Conservation (phyloP, 1,140 invertebrate species). For the Drosophila arizonae region DNA sequence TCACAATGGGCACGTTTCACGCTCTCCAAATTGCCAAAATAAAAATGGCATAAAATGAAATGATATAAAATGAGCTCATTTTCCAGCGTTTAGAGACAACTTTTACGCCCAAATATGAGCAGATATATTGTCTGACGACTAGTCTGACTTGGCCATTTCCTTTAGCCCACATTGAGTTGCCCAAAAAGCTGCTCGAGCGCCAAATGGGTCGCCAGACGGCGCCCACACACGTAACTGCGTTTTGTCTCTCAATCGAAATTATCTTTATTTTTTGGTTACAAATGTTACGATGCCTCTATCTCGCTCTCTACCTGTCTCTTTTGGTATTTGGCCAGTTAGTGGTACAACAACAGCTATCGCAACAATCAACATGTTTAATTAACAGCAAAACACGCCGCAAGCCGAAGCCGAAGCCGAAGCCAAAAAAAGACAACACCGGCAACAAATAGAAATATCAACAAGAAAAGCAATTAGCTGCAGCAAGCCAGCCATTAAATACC, state of each 20-base stretch:
- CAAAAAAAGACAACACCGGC: conserved; percentile 28
- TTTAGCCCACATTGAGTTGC: conserved; percentile 70
- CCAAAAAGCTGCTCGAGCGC: conserved; percentile 43
- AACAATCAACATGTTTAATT: conserved; percentile 54
- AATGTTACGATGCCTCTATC: background rate
- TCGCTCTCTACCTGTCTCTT: background rate
- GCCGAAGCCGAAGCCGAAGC: conserved; percentile 35
- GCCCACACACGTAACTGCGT: conserved; percentile 41
- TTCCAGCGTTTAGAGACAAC: conserved; percentile 52
- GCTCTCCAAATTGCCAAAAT: conserved; percentile 43
- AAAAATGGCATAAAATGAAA: conserved; percentile 14
- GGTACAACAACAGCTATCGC: conserved; percentile 14
- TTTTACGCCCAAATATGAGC: conserved; percentile 74
- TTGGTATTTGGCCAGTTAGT: conserved; percentile 12
- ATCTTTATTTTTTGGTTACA: conserved; percentile 1
- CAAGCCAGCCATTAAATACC: background rate
- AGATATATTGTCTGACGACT: conserved; percentile 7
- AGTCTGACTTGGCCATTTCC: conserved; percentile 53
- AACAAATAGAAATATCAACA: conserved; percentile 40
- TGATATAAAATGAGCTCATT: conserved; percentile 68
- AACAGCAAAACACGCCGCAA: conserved; percentile 61
- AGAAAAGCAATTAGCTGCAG: conserved; percentile 13
- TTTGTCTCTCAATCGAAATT: conserved; percentile 16
- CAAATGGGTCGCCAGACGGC: conserved; percentile 70
- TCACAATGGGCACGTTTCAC: conserved; percentile 40